Percentiles rank a stretch among this genome's conserved stretches.
These are phyloP conservation scores for Zaprionus davidi DNA, from an alignment of 1,140 invertebrate species.

Conservation along the genomic window DNA sequence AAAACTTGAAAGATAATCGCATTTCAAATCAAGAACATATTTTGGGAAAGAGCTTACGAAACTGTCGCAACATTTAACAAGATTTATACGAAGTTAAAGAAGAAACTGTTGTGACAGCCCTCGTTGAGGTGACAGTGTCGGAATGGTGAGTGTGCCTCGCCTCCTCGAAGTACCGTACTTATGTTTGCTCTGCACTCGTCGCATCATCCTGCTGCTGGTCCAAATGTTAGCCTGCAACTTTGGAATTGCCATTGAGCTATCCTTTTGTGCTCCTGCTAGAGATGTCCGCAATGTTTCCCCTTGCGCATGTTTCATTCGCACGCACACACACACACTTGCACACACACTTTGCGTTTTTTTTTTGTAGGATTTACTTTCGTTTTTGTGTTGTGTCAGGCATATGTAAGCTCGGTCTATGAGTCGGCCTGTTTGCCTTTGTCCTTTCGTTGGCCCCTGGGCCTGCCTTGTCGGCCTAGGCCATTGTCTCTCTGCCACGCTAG, in stretches of 20 bases:
- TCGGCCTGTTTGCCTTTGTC: slow-evolving; percentile 53
- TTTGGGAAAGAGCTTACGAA: too few species aligned
- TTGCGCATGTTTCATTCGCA: slow-evolving; percentile 28
- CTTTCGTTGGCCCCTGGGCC: slow-evolving; percentile 59
- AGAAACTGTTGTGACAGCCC: slow-evolving; percentile 56
- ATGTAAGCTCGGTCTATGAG: slow-evolving; percentile 53
- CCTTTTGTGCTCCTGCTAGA: slow-evolving; percentile 67
- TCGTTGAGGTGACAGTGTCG: slow-evolving; percentile 40
- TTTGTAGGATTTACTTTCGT: slow-evolving; percentile 55
- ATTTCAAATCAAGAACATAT: not conserved
- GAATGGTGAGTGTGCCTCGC: slow-evolving; percentile 31
- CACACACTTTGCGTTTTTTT: not conserved
- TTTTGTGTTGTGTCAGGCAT: slow-evolving; percentile 70
- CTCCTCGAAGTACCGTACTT: slow-evolving; percentile 23
- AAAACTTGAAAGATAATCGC: not conserved
- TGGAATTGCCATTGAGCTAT: slow-evolving; percentile 65
- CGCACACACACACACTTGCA: slow-evolving; percentile 23
- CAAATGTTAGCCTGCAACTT: slow-evolving; percentile 54
- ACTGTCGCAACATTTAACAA: not conserved
- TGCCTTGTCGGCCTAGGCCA: slow-evolving; percentile 64
- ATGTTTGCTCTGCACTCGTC: slow-evolving; percentile 74
- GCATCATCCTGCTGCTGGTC: slow-evolving; percentile 33
- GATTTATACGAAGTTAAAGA: not conserved
- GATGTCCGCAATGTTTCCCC: slow-evolving; percentile 22
- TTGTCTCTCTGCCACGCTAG: slow-evolving; percentile 54